phyloP scores from a whole-genome alignment of 2,113 vertebrate genomes.

The Poeciliopsis occidentalis region DNA sequence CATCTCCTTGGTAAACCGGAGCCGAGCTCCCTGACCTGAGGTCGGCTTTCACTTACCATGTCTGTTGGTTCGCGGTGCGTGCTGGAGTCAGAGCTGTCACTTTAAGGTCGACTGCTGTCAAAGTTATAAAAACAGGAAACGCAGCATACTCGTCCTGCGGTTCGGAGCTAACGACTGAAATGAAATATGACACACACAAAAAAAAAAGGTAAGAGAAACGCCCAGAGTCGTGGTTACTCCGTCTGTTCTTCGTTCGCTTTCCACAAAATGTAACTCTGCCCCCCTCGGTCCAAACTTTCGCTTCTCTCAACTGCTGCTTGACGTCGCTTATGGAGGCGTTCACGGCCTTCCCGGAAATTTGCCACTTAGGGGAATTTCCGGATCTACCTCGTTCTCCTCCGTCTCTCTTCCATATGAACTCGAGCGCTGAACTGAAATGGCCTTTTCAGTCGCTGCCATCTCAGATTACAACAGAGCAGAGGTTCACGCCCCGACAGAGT shows the following conservation, averaged over 20 bases:
- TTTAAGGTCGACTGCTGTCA: conserved; percentile 14
- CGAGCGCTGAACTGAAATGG: too few relatives aligned
- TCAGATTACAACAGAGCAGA: too few relatives aligned
- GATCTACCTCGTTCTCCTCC: too few relatives aligned
- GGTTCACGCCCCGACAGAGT: too few relatives aligned
- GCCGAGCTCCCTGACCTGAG: too few relatives aligned
- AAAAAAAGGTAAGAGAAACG: not conserved
- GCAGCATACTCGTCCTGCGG: not conserved
- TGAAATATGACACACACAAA: too few relatives aligned
- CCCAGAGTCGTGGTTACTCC: not conserved
- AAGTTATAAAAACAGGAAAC: conserved; percentile 26
- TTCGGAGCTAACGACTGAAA: not conserved
- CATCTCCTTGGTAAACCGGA: too few relatives aligned
- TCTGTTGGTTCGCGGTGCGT: conserved; percentile 22
- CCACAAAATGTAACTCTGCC: too few relatives aligned
- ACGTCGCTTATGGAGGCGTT: conserved; percentile 31
- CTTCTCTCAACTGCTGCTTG: conserved; percentile 6
- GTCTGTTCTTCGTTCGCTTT: not conserved
- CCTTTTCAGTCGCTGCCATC: too few relatives aligned
- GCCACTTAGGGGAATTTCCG: rapidly evolving
- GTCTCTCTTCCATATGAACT: too few relatives aligned
- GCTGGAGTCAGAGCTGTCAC: conserved; percentile 43
- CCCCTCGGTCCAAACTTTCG: conserved; percentile 22
- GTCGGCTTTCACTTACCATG: conserved; percentile 63
- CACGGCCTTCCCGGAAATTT: conserved; percentile 18